Conservation (phyloP, 1,140 invertebrate species). For the Wiebesia pumilae region DNA sequence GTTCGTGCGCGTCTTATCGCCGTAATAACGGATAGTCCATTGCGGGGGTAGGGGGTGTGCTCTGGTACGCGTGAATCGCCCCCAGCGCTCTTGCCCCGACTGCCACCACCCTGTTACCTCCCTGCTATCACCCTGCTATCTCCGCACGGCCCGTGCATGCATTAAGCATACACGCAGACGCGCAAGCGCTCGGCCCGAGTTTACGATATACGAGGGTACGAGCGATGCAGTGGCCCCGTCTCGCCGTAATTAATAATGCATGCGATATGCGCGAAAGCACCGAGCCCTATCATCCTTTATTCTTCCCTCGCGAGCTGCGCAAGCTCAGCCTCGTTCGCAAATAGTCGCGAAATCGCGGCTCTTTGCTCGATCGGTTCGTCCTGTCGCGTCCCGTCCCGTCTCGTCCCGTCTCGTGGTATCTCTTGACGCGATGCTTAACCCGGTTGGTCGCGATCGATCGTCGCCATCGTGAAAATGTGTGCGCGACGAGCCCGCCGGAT, state of each 20-base stretch:
- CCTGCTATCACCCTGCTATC: not conserved
- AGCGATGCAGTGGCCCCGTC: not conserved
- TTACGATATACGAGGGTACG: not conserved
- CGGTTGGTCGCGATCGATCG: constrained; percentile 1
- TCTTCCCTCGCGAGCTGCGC: not conserved
- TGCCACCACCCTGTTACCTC: not conserved
- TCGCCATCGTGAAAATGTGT: not conserved
- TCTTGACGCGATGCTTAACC: constrained; percentile 34
- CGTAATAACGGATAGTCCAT: constrained; percentile 50
- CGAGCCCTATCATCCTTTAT: not conserved
- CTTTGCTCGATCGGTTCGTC: not conserved
- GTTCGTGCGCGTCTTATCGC: constrained; percentile 44
- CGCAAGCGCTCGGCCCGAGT: not conserved
- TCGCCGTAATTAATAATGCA: constrained; percentile 61
- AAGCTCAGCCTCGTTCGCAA: not conserved
- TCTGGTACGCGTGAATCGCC: constrained; percentile 14
- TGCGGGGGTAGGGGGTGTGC: not conserved
- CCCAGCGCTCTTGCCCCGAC: constrained; percentile 9
- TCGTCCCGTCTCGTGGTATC: not conserved
- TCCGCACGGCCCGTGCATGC: not conserved
- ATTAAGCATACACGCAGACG: constrained; percentile 20
- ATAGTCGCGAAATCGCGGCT: not conserved
- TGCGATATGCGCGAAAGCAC: constrained; percentile 41
- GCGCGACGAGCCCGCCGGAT: not conserved
- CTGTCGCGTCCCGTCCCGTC: no score